phyloP scores from a whole-genome alignment of 2,888 invertebrate genomes.

The Coremacera marginata region DNA sequence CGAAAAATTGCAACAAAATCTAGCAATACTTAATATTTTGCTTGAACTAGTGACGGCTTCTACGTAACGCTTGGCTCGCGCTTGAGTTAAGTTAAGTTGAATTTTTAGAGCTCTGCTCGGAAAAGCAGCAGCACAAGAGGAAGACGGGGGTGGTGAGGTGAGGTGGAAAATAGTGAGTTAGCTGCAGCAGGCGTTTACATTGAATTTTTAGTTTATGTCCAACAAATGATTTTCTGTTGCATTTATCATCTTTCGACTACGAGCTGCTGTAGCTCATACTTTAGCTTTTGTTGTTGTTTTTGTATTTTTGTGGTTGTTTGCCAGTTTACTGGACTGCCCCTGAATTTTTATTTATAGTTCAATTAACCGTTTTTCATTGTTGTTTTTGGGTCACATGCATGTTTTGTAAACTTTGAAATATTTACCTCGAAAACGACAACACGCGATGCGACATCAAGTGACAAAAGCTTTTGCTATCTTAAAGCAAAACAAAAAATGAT shows the following conservation, averaged over 20 bases:
- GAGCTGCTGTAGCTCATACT: neutral
- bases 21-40: neutral
- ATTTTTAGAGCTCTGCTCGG: neutral
- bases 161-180: neutral
- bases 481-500: too few relatives aligned
- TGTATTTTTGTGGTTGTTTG: neutral
- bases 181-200: neutral
- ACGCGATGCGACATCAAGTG: too few relatives aligned
- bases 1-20: slow-evolving; percentile 1
- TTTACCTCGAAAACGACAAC: too few relatives aligned
- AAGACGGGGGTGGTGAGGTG: neutral
- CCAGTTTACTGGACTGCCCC: neutral
- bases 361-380: slow-evolving; percentile 1
- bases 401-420: too few relatives aligned
- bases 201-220: too few relatives aligned
- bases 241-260: neutral
- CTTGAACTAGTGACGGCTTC: neutral
- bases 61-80: neutral
- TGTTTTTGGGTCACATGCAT: neutral
- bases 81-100: neutral
- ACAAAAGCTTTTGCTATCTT: neutral
- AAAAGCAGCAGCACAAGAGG: neutral
- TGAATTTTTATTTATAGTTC: slow-evolving; percentile 5
- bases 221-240: too few relatives aligned
- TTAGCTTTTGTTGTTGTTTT: neutral